phyloP scores from a whole-genome alignment of 1,140 invertebrate species.

The Atta colombica region DNA sequence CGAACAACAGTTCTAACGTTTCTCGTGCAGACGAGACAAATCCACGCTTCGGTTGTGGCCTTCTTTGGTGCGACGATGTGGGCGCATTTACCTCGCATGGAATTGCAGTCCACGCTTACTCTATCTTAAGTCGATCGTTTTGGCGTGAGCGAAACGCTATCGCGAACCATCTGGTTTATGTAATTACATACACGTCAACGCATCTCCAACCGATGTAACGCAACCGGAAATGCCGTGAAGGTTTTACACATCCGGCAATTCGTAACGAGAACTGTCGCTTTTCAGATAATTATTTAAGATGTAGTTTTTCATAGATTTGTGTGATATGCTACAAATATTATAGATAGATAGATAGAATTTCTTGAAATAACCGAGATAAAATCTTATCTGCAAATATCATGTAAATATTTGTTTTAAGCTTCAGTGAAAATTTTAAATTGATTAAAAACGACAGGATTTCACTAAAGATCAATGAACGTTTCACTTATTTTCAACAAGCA shows the following conservation, averaged over 20 bases:
- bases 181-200: constrained; percentile 66
- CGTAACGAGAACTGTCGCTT: constrained; percentile 21
- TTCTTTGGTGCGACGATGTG: constrained; percentile 73
- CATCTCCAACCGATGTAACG: constrained; percentile 39
- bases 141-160: constrained; percentile 70
- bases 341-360: not conserved
- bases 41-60: constrained; percentile 67
- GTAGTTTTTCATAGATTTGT: not conserved
- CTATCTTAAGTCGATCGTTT: constrained; percentile 71
- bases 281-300: not conserved
- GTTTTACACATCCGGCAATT: not conserved
- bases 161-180: constrained; percentile 75
- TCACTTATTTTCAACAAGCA: constrained; percentile 7
- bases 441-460: not conserved
- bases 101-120: constrained; percentile 74
- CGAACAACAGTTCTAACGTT: constrained; percentile 34
- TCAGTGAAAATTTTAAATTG: not conserved
- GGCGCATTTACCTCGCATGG: constrained; percentile 74
- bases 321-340: not conserved
- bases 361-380: not conserved
- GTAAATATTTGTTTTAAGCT: not conserved
- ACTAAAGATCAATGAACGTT: not conserved
- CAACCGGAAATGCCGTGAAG: constrained; percentile 64
- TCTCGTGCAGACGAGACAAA: constrained; percentile 72
- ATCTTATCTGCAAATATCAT: not conserved